Base-by-base conservation (phyloP, 2,113 vertebrate species). In the Spea multiplicata region DNA sequence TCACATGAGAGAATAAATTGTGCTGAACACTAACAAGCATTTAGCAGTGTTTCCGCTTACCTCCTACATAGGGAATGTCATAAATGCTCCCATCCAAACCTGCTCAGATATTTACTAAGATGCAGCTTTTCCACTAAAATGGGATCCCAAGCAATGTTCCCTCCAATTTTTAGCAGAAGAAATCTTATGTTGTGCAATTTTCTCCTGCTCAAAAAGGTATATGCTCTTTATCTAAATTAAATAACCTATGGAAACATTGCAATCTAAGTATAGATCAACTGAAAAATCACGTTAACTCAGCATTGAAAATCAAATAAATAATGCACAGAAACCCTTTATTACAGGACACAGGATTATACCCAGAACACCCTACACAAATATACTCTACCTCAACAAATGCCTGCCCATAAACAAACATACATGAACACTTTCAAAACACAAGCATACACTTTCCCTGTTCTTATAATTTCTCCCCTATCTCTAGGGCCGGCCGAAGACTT, bases 11-110 rank as follows among this genome's bases (percentile, higher is more conserved):
- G 59, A 52, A 71, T 65, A 46, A 62, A 74, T 71, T 87, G 59
- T 84, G 74, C 82, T 84, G 75, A 83, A 85, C 70, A 73, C 83
- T 89, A 80, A 78, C 84, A 74, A 85, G 78, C 78, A 86, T 88
- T 86, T 88, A 87, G 82, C 84, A 83, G 57, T 78, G 76, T 82
- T 85, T 81, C 80, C 86, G 82, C 80, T 49, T 84, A 84, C 86
- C 86, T 88, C 88, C 89, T 83, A 89, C 89, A 77, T 68, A 68
- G 50, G 73, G 16, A 71, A 71, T 78, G 76, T 52, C 57, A 71
- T 62, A 53, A 44, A 44, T 77, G 75, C 9, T 8, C 71, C 45
- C 45, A 64, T 71, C 53, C 76, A 78, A 71, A 71, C 62, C 57
- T 65, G 13, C 73, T 79, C 53, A 62, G 59, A 66, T 57, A 83